These are phyloP conservation scores for Heliconius aoede DNA, from an alignment of 2,888 invertebrate genomes.

Conservation along the genomic window DNA sequence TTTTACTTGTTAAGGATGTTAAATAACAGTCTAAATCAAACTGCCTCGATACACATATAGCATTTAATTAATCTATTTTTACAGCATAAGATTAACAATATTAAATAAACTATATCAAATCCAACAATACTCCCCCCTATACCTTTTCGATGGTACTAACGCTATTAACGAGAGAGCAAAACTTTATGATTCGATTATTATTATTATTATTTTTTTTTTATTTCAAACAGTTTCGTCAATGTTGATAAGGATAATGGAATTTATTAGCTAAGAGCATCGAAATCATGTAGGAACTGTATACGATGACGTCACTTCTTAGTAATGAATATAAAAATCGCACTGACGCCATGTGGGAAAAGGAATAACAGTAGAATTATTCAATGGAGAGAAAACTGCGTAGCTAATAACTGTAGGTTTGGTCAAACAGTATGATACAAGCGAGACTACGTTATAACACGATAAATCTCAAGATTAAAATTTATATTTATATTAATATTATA, in stretches of 20 bases:
- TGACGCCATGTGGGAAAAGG: constrained; percentile 5
- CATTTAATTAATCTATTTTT: constrained; percentile 84
- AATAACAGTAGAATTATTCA: not conserved
- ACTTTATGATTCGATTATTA: constrained; percentile 63
- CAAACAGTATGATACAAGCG: constrained; percentile 42
- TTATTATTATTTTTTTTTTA: constrained; percentile 50
- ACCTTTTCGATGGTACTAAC: constrained; percentile 79
- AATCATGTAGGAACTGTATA: constrained; percentile 69
- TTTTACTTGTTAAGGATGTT: constrained; percentile 62
- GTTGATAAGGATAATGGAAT: constrained; percentile 60
- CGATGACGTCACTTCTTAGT: constrained; percentile 40
- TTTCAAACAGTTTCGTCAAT: constrained; percentile 56
- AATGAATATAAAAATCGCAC: constrained; percentile 4
- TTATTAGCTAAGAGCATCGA: constrained; percentile 59
- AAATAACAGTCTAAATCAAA: constrained; percentile 77
- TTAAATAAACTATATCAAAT: constrained; percentile 84
- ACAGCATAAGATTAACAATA: constrained; percentile 84
- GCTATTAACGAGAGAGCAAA: constrained; percentile 82
- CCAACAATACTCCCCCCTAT: constrained; percentile 83
- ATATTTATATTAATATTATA: constrained; percentile 60
- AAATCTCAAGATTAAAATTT: constrained; percentile 65
- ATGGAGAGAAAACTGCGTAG: constrained; percentile 36
- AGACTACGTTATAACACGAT: constrained; percentile 47
- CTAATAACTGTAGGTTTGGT: constrained; percentile 39
- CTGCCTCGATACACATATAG: constrained; percentile 80